Evolutionary conservation across 2,113 vertebrate species (phyloP).

Genomic region (Chitala chitala): DNA sequence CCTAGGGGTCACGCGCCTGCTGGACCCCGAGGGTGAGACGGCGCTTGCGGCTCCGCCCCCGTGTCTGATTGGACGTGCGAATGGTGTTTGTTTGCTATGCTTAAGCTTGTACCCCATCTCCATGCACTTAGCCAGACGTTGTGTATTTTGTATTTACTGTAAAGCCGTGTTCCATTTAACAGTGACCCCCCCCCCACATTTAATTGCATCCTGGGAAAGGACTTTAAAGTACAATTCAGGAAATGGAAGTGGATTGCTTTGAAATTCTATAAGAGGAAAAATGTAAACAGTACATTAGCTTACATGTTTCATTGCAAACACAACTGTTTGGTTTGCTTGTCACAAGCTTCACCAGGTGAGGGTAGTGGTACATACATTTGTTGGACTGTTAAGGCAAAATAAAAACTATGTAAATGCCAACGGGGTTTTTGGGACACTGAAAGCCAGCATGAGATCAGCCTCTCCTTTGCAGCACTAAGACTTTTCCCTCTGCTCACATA

Average conservation of each 20-base stretch:
- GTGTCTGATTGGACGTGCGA: neutral
- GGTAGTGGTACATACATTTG: no score
- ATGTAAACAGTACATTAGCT: no score
- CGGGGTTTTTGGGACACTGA: neutral
- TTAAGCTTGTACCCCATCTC: neutral
- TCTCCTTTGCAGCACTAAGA: neutral
- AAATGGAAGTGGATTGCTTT: no score
- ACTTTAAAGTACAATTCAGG: no score
- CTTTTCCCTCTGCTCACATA: neutral
- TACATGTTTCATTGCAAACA: no score
- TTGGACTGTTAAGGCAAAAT: no score
- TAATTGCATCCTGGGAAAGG: no score
- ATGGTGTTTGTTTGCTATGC: neutral
- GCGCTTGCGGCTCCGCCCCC: neutral
- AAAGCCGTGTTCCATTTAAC: conserved; percentile 1
- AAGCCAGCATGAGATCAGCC: no score
- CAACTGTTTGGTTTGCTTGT: no score
- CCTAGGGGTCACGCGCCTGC: conserved; percentile 83
- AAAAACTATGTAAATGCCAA: neutral
- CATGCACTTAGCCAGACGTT: neutral
- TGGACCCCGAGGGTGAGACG: conserved; percentile 83
- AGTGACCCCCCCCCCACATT: neutral
- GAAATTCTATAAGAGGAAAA: no score
- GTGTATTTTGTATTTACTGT: neutral
- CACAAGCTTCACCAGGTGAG: no score